These are phyloP conservation scores for Myripristis murdjan DNA, from an alignment of 2,797 vertebrate species.

Conservation along the genomic window DNA sequence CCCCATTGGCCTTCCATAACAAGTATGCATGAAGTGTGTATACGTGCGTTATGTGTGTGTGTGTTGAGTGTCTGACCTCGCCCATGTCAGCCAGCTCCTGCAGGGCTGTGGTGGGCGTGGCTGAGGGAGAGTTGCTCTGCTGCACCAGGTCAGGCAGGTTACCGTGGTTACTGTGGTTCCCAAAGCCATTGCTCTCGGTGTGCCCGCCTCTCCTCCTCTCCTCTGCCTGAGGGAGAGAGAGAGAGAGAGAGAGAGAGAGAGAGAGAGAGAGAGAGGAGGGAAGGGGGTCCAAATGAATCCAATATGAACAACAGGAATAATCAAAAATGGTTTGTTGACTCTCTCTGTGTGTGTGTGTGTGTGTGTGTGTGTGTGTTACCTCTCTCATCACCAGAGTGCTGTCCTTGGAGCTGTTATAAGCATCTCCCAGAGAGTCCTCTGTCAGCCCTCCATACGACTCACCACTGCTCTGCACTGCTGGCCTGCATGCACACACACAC, in stretches of 20 bases:
- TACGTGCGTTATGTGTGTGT: slow-evolving; percentile 33
- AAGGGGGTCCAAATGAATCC: not conserved
- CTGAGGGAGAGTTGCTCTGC: slow-evolving; percentile 95
- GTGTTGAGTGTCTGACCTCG: slow-evolving; percentile 86
- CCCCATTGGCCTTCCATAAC: too few relatives aligned
- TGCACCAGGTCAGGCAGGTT: slow-evolving; percentile 97
- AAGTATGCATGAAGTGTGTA: too few relatives aligned
- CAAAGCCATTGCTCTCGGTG: slow-evolving; percentile 95
- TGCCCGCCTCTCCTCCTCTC: slow-evolving; percentile 93
- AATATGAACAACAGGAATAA: not conserved
- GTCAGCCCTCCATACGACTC: slow-evolving; percentile 90
- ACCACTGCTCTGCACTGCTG: slow-evolving; percentile 86
- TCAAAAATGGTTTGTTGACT: not conserved
- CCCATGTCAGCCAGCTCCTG: slow-evolving; percentile 92
- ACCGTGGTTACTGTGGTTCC: slow-evolving; percentile 88
- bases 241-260: slow-evolving; percentile 38
- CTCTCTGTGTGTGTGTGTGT: not conserved
- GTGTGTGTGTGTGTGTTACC: slow-evolving; percentile 82
- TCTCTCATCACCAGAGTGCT: slow-evolving; percentile 94
- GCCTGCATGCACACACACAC: slow-evolving; percentile 81
- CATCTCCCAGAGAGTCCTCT: slow-evolving; percentile 89
- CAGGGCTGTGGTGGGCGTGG: slow-evolving; percentile 91
- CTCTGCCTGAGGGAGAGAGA: slow-evolving; percentile 86
- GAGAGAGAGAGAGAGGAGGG: not conserved
- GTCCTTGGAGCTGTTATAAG: slow-evolving; percentile 94